Conservation (phyloP, 2,888 invertebrate genomes). For the Hypsopygia costalis region DNA sequence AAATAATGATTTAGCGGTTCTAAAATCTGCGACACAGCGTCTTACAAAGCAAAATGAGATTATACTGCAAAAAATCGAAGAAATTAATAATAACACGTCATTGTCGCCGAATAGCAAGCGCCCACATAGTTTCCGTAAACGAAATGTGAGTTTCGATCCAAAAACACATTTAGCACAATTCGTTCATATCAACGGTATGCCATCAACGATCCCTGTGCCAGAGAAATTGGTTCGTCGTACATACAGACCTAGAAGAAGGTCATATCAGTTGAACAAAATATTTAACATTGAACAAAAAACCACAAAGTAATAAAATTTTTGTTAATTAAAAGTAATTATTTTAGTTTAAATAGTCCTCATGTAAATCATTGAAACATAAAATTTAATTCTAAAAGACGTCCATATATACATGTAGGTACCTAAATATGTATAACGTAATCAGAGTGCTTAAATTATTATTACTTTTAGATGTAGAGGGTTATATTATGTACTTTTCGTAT, state of each 20-base stretch:
- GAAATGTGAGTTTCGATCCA: slow-evolving; percentile 29
- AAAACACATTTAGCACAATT: slow-evolving; percentile 17
- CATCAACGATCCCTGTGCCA: slow-evolving; percentile 13
- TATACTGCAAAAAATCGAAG: slow-evolving; percentile 42
- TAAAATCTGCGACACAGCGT: slow-evolving; percentile 44
- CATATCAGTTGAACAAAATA: slow-evolving; percentile 43
- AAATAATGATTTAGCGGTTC: slow-evolving; percentile 43
- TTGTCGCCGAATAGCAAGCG: slow-evolving; percentile 15
- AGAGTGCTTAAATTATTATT: no score
- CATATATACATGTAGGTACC: no score
- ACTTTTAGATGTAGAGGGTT: no score
- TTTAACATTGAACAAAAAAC: slow-evolving; percentile 48
- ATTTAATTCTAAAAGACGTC: no score
- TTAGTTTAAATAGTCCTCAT: no score
- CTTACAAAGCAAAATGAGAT: slow-evolving; percentile 52
- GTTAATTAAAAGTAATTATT: no score
- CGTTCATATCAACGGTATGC: slow-evolving; percentile 22
- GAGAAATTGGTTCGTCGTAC: no score
- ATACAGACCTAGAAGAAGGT: slow-evolving; percentile 38
- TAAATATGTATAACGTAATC: no score
- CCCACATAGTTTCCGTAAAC: slow-evolving; percentile 30
- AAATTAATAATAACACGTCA: slow-evolving; percentile 31
- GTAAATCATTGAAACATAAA: no score
- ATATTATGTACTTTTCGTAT: no score
- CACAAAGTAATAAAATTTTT: slow-evolving; percentile 18